Evolutionary conservation across 2,888 invertebrate genomes (phyloP).

Genomic region (Cantharis nigra): DNA sequence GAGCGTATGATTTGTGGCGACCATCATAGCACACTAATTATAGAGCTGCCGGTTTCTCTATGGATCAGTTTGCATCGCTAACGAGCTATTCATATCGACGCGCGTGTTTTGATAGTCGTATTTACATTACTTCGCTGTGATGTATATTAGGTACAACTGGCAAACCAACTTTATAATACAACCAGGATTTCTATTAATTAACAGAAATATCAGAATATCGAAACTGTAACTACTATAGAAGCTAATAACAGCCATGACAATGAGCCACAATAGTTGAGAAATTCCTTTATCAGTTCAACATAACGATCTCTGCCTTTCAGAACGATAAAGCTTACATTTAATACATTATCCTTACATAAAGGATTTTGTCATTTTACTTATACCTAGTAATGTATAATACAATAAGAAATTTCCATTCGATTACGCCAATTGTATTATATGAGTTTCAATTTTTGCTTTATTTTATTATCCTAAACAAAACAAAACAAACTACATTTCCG

Average conservation of each 20-base stretch:
- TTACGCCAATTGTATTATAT: background rate
- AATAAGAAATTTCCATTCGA: background rate
- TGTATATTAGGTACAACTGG: background rate
- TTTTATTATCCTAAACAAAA: background rate
- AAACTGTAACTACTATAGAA: constrained; percentile 24
- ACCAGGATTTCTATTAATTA: constrained; percentile 27
- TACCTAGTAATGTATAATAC: background rate
- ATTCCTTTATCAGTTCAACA: constrained; percentile 1
- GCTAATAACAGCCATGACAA: constrained; percentile 21
- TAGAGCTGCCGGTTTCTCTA: constrained; percentile 27
- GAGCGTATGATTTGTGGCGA: constrained; percentile 29
- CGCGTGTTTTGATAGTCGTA: constrained; percentile 32
- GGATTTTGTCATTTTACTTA: background rate
- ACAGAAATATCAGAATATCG: constrained; percentile 22
- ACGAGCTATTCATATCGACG: constrained; percentile 39
- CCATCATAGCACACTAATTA: constrained; percentile 29
- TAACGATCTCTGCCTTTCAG: constrained; percentile 1
- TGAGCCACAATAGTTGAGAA: background rate
- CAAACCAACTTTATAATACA: constrained; percentile 9
- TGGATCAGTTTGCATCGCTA: constrained; percentile 33
- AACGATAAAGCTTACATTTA: background rate
- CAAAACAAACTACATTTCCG: background rate
- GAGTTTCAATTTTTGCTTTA: background rate
- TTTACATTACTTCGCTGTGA: constrained; percentile 24
- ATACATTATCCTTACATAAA: constrained; percentile 3